These are phyloP conservation scores for Napeogenes sylphis DNA, from an alignment of 2,888 invertebrate genomes.

Conservation along the genomic window DNA sequence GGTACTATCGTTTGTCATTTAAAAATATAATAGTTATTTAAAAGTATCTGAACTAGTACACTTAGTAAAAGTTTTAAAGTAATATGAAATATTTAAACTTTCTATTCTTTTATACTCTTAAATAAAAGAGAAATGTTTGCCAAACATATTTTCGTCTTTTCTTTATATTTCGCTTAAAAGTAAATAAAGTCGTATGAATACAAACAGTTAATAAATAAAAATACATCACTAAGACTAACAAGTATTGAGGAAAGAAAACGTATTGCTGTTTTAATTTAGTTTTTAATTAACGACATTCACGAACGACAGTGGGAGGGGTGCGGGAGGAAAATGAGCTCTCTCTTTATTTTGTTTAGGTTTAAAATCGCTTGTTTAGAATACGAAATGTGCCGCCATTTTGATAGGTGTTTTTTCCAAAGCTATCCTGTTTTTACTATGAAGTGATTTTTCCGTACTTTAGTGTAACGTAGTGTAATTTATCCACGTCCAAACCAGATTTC, in stretches of 20 bases:
- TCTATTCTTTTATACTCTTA: no score
- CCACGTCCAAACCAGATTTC: slow-evolving; percentile 40
- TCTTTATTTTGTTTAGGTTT: neutral
- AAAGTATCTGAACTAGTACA: no score
- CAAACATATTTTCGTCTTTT: no score
- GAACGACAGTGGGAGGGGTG: neutral
- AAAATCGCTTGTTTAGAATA: neutral
- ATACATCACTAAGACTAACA: neutral
- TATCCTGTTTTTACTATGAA: neutral
- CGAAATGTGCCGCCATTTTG: neutral
- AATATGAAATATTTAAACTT: no score
- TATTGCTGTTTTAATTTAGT: no score
- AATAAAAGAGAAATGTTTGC: no score
- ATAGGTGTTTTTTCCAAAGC: slow-evolving; percentile 4
- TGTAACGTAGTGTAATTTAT: neutral
- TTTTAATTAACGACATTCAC: slow-evolving; percentile 2
- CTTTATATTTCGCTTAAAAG: no score
- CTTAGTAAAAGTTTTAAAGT: no score
- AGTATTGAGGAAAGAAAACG: neutral
- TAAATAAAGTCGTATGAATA: neutral
- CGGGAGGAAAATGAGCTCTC: neutral
- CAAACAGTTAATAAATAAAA: neutral
- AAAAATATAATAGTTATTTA: no score
- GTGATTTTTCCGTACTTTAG: slow-evolving; percentile 2
- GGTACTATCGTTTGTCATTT: no score